Evolutionary conservation across 2,888 invertebrate genomes (phyloP), one percentile per base, ranked within the genome.

Genomic region (Anthrax anthrax): DNA sequence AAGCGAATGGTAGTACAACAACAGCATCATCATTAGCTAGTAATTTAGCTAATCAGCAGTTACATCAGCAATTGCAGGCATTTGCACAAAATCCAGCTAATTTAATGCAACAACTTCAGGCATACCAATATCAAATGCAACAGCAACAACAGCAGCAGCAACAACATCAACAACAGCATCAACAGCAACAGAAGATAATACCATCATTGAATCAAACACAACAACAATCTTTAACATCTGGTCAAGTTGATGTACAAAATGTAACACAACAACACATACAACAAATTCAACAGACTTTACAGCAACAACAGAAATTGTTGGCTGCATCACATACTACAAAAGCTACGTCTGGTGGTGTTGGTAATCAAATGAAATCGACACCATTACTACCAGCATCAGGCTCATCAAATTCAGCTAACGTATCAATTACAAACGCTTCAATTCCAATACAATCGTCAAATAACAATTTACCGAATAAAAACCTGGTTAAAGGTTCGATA

Each of bases 81-180:
- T 53, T 58, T 39, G 48, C 50, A 9, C 48, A 43, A 27, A 48
- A 47, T 40, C 55, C 57, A 5, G 57, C 59, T 18, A 61, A 59
- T 49, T 50, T 61, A 29, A 59, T 61, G 52, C 61, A 61, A 48
- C 60, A 60, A 40, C 42, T 61, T 45, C 60, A 60, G 46, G 60
- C 57, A 49, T 57, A 60, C 49, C 59, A 59, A 37, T 56, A 56
- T 50, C 60, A 60, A 52, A 57, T 58, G 71, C 73, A 56, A 67
- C 74, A 73, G 66, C 74, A 52, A 68, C 73, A 38, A 65, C 72
- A 55, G 32, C 58, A 55, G 8, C 55, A 54, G 19, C n/a, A n/a
- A n/a, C n/a, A n/a, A n/a, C n/a, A n/a, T n/a, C n/a, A n/a, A n/a
- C n/a, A n/a, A n/a, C 72, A 51, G n/a, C 57, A 56, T 19, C 55